phyloP scores from a whole-genome alignment of 2,888 invertebrate species.

The Tridacna gigas region DNA sequence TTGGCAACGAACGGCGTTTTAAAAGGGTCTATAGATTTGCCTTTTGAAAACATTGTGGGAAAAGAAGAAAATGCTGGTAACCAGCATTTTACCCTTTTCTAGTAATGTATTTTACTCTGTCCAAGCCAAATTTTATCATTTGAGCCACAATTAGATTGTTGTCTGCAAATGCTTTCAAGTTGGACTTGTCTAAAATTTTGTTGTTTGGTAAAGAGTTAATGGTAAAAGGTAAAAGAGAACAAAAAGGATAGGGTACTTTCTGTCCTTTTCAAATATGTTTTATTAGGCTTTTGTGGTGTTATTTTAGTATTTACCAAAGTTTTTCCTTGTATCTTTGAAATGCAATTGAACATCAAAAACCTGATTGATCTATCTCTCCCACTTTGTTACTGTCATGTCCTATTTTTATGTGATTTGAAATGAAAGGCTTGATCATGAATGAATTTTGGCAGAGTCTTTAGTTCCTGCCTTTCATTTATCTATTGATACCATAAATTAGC shows the following conservation, averaged over 20 bases:
- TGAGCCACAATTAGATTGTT: no score
- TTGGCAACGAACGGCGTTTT: no score
- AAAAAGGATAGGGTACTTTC: not conserved
- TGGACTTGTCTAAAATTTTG: no score
- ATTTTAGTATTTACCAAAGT: constrained; percentile 10
- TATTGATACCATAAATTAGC: constrained; percentile 10
- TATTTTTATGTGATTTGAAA: constrained; percentile 15
- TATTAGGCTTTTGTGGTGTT: constrained; percentile 18
- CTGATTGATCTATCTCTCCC: constrained; percentile 16
- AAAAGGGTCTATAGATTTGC: no score
- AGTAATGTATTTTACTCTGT: no score
- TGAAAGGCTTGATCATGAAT: constrained; percentile 17
- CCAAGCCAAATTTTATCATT: no score
- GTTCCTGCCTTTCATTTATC: not conserved
- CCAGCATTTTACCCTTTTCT: no score
- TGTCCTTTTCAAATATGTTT: not conserved
- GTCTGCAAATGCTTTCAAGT: no score
- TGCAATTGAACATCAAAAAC: constrained; percentile 20
- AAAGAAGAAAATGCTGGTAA: no score
- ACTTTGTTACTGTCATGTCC: constrained; percentile 22
- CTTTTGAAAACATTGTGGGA: no score
- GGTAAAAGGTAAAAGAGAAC: not conserved
- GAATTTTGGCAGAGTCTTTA: constrained; percentile 20
- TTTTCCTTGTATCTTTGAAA: constrained; percentile 7
- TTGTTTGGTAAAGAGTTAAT: no score